Percentiles rank a stretch among this genome's conserved stretches.
Conservation (phyloP, 2,888 invertebrate genomes). For the Spodoptera littoralis region DNA sequence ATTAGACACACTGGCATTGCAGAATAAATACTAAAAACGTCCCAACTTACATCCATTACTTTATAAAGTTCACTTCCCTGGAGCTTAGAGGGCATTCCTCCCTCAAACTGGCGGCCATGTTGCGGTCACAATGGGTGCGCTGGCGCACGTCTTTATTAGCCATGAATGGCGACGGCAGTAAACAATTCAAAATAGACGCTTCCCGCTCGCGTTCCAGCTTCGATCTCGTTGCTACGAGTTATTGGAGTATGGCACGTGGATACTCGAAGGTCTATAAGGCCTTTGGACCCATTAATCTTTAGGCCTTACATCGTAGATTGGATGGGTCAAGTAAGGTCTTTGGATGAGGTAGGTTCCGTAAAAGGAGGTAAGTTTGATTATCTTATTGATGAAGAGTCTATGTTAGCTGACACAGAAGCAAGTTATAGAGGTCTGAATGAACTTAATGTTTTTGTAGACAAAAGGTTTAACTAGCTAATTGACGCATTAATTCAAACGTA, state of each 20-base stretch:
- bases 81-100: slow-evolving; percentile 71
- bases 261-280: slow-evolving; percentile 30
- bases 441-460: neutral
- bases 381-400: neutral
- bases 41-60: slow-evolving; percentile 32
- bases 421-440: neutral
- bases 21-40: slow-evolving; percentile 3
- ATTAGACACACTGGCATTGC: too few relatives aligned
- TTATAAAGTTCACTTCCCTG: slow-evolving; percentile 50
- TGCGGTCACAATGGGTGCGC: slow-evolving; percentile 71
- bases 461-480: neutral
- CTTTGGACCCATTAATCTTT: slow-evolving; percentile 41
- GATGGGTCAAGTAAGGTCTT: slow-evolving; percentile 41
- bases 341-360: slow-evolving; percentile 9
- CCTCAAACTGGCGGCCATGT: slow-evolving; percentile 65
- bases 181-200: slow-evolving; percentile 81
- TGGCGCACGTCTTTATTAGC: slow-evolving; percentile 73
- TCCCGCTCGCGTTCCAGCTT: slow-evolving; percentile 55
- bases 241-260: slow-evolving; percentile 50
- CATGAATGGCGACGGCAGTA: slow-evolving; percentile 77
- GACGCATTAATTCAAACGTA: neutral
- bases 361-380: slow-evolving; percentile 9
- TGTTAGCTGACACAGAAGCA: neutral
- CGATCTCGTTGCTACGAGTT: slow-evolving; percentile 46
- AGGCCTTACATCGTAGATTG: slow-evolving; percentile 37